Base-by-base conservation (phyloP, 2,797 vertebrate genomes). In the Enteromius anoplus region DNA sequence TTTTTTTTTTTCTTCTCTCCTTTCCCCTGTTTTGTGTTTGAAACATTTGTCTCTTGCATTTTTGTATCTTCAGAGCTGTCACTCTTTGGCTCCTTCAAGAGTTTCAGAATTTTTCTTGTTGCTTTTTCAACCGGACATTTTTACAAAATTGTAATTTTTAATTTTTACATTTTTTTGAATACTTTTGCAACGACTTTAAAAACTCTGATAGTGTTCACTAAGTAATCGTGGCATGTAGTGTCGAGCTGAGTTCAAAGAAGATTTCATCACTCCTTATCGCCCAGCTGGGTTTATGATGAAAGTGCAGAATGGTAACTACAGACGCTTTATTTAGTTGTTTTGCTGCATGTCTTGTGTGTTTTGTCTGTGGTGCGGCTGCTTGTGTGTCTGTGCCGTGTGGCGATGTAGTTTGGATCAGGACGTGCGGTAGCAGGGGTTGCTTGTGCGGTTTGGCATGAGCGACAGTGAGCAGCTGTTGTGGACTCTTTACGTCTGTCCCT, bases 291-390 rank as follows among this genome's bases (percentile, higher is more conserved):
- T 95, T 95, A 96, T 95, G 95, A 96, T 97, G 96, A 95, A 93
- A 95, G 93, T 95, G 92, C 93, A 92, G 93, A 93, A 97, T 97
- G 96, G 96, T 97, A 97, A 97, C 93, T 96, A 96, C 89, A 34
- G 37, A 80, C 1, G 72, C 84, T 86, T 70, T 23, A 86, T 72
- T 87, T 91, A 49, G 88, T 86, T 87, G 78, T 89, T 77, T 51
- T 49, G 70, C 60, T 79, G 23, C 90, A 65, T 87, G 91, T 90
- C 86, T 62, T 88, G 49, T 87, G 82, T 9, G 2, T 78, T 85
- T 68, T 84, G 79, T 82, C 69, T 80, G 84, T 85, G 49, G 26
- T 21, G 65, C 40, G 86, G 86, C 45, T 49, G 40, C n/a, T 51
- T 75, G 15, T 49, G 66, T 88, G 78, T 76, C 64, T 69, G 84